phyloP scores from a whole-genome alignment of 2,888 invertebrate species.

The Aproaerema taeniolella region DNA sequence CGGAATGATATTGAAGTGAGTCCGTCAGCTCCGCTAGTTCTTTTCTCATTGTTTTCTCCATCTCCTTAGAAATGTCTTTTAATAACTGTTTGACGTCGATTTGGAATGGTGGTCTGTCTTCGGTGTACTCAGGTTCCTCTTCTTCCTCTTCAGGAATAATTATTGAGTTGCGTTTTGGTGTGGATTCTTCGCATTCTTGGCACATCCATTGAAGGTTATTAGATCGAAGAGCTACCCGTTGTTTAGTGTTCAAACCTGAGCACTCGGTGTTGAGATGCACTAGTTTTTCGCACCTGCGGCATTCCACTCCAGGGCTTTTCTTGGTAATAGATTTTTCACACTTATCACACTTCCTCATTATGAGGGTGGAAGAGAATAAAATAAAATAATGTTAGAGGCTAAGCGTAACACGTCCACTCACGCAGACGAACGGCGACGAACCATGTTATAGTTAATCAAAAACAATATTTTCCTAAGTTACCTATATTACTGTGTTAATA shows the following conservation, averaged over 20 bases:
- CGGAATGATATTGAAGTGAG: slow-evolving; percentile 1
- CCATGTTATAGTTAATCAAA: background rate
- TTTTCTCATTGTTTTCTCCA: slow-evolving; percentile 5
- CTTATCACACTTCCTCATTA: background rate
- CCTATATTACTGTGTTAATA: too few relatives aligned
- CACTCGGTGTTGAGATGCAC: slow-evolving; percentile 35
- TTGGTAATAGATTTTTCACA: background rate
- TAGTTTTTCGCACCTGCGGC: slow-evolving; percentile 1
- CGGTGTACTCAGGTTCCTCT: slow-evolving; percentile 14
- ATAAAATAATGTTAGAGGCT: too few relatives aligned
- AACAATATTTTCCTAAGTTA: too few relatives aligned
- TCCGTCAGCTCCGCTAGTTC: slow-evolving; percentile 2
- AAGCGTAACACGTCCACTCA: too few relatives aligned
- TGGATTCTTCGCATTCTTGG: slow-evolving; percentile 17
- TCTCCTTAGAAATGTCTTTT: slow-evolving; percentile 9
- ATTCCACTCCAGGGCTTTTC: background rate
- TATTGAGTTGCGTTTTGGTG: too few relatives aligned
- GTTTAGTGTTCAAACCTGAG: slow-evolving; percentile 19
- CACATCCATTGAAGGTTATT: slow-evolving; percentile 20
- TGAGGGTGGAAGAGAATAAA: too few relatives aligned
- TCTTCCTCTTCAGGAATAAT: slow-evolving; percentile 10
- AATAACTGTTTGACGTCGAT: slow-evolving; percentile 5
- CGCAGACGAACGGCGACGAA: too few relatives aligned
- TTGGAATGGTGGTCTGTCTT: too few relatives aligned
- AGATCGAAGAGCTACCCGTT: slow-evolving; percentile 15